Evolutionary conservation across 2,113 vertebrate species (phyloP), one percentile per base, ranked within the genome.

Genomic region (Ochotona princeps): DNA sequence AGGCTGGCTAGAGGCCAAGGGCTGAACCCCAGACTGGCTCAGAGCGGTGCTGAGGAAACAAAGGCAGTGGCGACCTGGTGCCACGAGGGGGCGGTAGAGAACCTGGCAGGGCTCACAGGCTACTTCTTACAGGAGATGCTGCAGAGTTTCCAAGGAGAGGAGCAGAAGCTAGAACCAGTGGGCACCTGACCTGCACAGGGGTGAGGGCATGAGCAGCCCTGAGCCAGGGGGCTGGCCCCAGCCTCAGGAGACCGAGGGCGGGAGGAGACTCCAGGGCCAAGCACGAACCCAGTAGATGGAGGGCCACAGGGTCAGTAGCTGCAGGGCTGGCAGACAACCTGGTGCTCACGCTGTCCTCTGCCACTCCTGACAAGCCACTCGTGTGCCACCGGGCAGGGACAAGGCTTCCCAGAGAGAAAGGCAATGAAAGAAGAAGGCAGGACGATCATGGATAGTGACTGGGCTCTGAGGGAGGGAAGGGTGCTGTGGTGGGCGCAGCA

Each of bases 171-270:
- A 66, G 38, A 9, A 67, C 47, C 28, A 23, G 38, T 2, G 65
- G n/a, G 20, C 8, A 4, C 18, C 23, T 20, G 49, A n/a, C 82
- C 28, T 0, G 0, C 1, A 0, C 0, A 1, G 89, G 47, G 32
- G n/a, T 2, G 20, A 0, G 11, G 74, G 9, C n/a, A 14, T 57
- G 54, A 72, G 69, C 26, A 54, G 69, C 61, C 4, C 5, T 0
- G 2, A 3, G 38, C 75, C 7, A 7, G 25, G 32, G 54, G 6
- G 72, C 35, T 21, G 21, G 57, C 38, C 38, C 38, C 38, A 44
- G 47, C 66, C n/a, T 32, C 83, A 17, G 30, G 21, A 57, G 51
- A 84, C 49, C 21, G 10, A 51, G 44, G 57, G 35, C 60, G 7
- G 47, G 38, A 15, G 17, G 83, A 83, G 57, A 70, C 25, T 25